A percentile compares a stretch with the other conserved stretches of the same genome.
Evolutionary conservation across 2,888 invertebrate species (phyloP).

Genomic region (Acronicta psi): DNA sequence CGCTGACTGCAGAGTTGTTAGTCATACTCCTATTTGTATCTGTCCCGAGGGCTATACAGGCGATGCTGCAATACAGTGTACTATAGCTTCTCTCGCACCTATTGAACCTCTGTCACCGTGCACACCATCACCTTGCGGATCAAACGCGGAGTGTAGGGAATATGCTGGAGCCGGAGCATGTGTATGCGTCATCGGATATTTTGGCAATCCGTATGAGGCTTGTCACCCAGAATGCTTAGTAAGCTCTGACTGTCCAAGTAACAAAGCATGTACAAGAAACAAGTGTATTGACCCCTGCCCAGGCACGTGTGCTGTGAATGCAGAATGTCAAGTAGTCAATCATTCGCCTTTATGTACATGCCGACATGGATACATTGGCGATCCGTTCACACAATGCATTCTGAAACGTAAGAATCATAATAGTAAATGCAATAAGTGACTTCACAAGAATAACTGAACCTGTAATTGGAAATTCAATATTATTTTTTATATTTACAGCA

Average conservation of each 20-base stretch:
- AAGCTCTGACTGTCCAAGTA: constrained; percentile 92
- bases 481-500: constrained; percentile 60
- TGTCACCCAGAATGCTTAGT: constrained; percentile 93
- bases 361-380: constrained; percentile 91
- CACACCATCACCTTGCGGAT: constrained; percentile 90
- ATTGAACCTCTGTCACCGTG: constrained; percentile 86
- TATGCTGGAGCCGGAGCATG: constrained; percentile 90
- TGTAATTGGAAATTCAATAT: constrained; percentile 10
- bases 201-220: constrained; percentile 94
- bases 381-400: constrained; percentile 91
- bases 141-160: constrained; percentile 90
- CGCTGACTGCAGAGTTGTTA: constrained; percentile 93
- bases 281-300: constrained; percentile 94
- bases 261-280: constrained; percentile 91
- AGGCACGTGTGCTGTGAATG: constrained; percentile 93
- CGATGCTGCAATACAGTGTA: constrained; percentile 92
- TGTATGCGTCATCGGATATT: constrained; percentile 91
- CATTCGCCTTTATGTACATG: constrained; percentile 92
- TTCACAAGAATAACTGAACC: neutral
- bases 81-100: constrained; percentile 61
- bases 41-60: constrained; percentile 92
- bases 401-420: constrained; percentile 68
- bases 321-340: constrained; percentile 92
- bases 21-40: constrained; percentile 92
- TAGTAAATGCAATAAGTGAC: neutral